Conservation (phyloP, 1,140 invertebrate species). For the Brachionus rubens region DNA sequence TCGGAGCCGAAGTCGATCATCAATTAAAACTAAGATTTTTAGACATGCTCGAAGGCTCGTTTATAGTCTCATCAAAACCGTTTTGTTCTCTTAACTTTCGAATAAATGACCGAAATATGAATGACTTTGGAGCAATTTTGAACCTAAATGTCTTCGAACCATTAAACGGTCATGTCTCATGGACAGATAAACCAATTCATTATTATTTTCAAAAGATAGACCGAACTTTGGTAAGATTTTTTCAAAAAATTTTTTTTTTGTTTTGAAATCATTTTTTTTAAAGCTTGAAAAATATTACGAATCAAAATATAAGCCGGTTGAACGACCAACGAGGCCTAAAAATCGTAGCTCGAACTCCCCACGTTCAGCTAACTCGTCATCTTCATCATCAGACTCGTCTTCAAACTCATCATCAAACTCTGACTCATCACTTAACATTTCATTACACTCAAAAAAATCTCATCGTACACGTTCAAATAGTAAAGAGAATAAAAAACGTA, state of each 20-base stretch:
- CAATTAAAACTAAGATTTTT: conserved; percentile 89
- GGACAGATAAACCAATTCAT: conserved; percentile 94
- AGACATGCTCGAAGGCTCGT: conserved; percentile 78
- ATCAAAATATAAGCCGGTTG: not conserved
- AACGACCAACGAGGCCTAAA: not conserved
- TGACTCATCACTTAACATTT: not conserved
- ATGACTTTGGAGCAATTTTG: conserved; percentile 97
- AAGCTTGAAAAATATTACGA: conserved; percentile 43
- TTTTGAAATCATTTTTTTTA: not conserved
- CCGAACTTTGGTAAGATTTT: conserved; percentile 49
- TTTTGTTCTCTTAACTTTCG: conserved; percentile 96
- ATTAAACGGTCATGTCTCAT: conserved; percentile 87
- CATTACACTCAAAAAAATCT: not conserved
- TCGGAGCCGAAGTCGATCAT: conserved; percentile 92
- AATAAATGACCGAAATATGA: conserved; percentile 80
- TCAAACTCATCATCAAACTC: not conserved
- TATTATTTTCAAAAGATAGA: conserved; percentile 97
- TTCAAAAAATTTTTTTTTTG: not conserved
- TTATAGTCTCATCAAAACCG: conserved; percentile 96
- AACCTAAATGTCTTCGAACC: conserved; percentile 92
- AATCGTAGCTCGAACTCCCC: not conserved
- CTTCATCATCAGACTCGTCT: not conserved
- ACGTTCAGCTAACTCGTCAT: not conserved
- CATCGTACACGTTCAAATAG: not conserved
- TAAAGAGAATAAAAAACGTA: conserved; percentile 27